Conservation (phyloP, 2,888 invertebrate genomes). For the Fabriciana adippe region DNA sequence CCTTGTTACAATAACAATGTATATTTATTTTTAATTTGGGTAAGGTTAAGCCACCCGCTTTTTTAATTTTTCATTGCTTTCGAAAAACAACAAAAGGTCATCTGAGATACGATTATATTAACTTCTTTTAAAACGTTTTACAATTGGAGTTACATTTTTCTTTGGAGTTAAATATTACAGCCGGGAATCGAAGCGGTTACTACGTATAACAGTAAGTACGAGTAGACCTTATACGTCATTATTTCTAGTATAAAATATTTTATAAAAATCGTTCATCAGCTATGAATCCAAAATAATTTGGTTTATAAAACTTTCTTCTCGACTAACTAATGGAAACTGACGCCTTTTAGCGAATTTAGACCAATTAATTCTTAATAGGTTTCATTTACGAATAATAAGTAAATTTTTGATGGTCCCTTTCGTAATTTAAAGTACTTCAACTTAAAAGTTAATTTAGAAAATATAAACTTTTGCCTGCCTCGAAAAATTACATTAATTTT, state of each 20-base stretch:
- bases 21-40: too few relatives aligned
- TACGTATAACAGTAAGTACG: background rate
- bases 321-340: conserved; percentile 31
- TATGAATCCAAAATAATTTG: conserved; percentile 1
- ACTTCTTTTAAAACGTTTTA: too few relatives aligned
- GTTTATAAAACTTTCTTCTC: conserved; percentile 27
- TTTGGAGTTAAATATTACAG: too few relatives aligned
- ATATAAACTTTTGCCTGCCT: background rate
- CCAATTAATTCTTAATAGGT: conserved; percentile 33
- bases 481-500: too few relatives aligned
- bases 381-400: conserved; percentile 19
- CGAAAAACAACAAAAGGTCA: too few relatives aligned
- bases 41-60: too few relatives aligned
- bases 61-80: too few relatives aligned
- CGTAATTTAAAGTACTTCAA: background rate
- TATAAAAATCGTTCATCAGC: conserved; percentile 6
- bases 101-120: too few relatives aligned
- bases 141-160: too few relatives aligned
- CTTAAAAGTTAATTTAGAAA: background rate
- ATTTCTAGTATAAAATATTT: conserved; percentile 2
- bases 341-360: conserved; percentile 30
- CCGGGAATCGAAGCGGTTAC: too few relatives aligned
- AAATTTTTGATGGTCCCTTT: conserved; percentile 4
- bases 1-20: too few relatives aligned
- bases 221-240: background rate